phyloP scores from a whole-genome alignment of 2,113 vertebrate genomes.

The Furnarius figulus region DNA sequence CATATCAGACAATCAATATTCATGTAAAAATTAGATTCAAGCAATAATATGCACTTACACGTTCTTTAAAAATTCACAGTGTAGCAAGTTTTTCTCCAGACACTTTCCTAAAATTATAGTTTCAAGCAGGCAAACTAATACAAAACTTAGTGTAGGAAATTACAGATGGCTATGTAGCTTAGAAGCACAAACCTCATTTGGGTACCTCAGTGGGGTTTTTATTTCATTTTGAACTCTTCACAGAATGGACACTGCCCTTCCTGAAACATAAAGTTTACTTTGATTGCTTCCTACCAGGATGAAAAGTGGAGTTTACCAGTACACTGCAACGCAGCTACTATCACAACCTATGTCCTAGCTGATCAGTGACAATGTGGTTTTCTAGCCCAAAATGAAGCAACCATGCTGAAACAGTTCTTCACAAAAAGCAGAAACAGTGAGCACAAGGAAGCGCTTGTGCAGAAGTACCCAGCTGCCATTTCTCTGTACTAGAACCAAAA shows the following conservation, averaged over 20 bases:
- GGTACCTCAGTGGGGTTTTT: neutral
- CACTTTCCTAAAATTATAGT: neutral
- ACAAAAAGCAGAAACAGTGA: neutral
- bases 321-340: neutral
- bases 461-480: neutral
- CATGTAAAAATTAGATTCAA: neutral
- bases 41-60: neutral
- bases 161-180: neutral
- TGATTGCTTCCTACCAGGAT: neutral
- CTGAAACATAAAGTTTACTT: slow-evolving; percentile 6
- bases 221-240: neutral
- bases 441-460: accelerated
- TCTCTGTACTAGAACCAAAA: neutral
- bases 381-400: neutral
- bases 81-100: neutral
- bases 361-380: neutral
- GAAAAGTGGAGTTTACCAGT: neutral
- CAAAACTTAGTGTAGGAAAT: neutral
- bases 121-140: neutral
- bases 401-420: neutral
- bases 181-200: neutral
- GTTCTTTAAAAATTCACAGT: neutral
- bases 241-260: neutral
- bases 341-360: neutral
- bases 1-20: neutral